phyloP scores from a whole-genome alignment of 2,888 invertebrate species.

The Nineta flava region DNA sequence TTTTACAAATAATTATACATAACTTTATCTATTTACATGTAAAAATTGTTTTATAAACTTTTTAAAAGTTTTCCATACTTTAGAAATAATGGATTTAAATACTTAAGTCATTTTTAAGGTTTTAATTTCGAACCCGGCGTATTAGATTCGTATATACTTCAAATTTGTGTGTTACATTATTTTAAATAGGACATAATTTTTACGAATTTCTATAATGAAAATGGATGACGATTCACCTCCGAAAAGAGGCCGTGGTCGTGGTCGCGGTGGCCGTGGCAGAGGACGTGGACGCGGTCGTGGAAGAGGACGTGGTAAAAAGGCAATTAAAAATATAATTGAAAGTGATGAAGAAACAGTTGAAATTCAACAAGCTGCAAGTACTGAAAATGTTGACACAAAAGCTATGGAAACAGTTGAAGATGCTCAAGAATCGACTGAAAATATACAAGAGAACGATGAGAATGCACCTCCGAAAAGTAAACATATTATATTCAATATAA shows the following conservation, averaged over 20 bases:
- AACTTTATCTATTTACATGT: too few species aligned
- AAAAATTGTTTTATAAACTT: too few species aligned
- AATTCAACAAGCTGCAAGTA: conserved; percentile 12
- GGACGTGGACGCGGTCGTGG: conserved; percentile 58
- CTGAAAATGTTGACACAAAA: conserved; percentile 8
- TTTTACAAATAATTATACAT: too few species aligned
- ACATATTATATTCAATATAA: conserved; percentile 9
- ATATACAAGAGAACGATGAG: conserved; percentile 31
- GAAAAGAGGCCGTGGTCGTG: conserved; percentile 54
- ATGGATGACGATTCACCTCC: conserved; percentile 32
- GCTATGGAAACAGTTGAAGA: conserved; percentile 23
- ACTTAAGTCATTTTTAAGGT: too few species aligned
- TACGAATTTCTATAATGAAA: conserved; percentile 8
- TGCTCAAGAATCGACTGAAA: conserved; percentile 22
- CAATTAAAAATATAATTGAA: conserved; percentile 51
- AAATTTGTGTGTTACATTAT: too few species aligned
- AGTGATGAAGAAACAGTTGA: conserved; percentile 34
- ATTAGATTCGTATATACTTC: too few species aligned
- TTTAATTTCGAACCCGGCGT: too few species aligned
- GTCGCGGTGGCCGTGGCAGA: conserved; percentile 63
- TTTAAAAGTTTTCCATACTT: too few species aligned
- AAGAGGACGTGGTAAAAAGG: conserved; percentile 57
- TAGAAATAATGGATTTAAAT: too few species aligned
- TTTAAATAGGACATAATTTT: too few species aligned
- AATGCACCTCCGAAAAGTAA: conserved; percentile 37